A percentile compares a stretch with the other conserved stretches of the same genome.
phyloP scores from a whole-genome alignment of 2,797 vertebrate genomes.

The Chelidonichthys spinosus region DNA sequence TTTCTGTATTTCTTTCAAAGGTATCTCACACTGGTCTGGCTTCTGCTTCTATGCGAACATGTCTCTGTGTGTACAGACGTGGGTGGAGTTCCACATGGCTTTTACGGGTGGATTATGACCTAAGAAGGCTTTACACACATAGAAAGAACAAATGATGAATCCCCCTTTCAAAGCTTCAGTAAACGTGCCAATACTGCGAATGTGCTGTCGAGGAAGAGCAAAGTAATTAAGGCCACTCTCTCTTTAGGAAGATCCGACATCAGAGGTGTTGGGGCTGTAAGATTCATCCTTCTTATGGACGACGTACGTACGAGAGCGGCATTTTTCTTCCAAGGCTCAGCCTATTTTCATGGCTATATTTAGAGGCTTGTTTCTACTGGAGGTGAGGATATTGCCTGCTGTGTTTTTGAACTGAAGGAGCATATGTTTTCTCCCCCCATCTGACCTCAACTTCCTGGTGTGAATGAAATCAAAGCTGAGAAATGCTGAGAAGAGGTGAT shows the following conservation, averaged over 20 bases:
- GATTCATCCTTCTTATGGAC: constrained; percentile 27
- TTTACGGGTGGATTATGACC: constrained; percentile 47
- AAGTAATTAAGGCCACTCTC: constrained; percentile 33
- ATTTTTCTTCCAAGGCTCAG: constrained; percentile 48
- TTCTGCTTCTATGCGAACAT: background rate
- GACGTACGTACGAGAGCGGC: constrained; percentile 26
- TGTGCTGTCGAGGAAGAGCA: constrained; percentile 23
- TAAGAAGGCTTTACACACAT: constrained; percentile 34
- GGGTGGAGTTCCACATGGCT: constrained; percentile 5
- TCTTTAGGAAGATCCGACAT: constrained; percentile 9
- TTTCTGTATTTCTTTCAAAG: too few relatives aligned
- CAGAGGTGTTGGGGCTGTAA: constrained; percentile 8
- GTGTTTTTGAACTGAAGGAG: constrained; percentile 54
- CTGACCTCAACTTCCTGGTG: constrained; percentile 73
- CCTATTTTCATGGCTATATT: constrained; percentile 72
- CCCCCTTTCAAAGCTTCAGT: constrained; percentile 37
- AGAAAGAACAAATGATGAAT: constrained; percentile 35
- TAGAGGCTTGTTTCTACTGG: constrained; percentile 62
- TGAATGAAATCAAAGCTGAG: constrained; percentile 76
- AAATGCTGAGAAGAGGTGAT: constrained; percentile 59
- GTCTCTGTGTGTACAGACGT: background rate
- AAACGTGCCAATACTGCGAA: constrained; percentile 24
- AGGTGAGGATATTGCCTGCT: constrained; percentile 74
- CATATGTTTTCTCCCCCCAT: constrained; percentile 62
- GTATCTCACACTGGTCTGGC: background rate